These are phyloP conservation scores for Callinectes sapidus DNA, from an alignment of 2,888 invertebrate species.

Conservation along the genomic window DNA sequence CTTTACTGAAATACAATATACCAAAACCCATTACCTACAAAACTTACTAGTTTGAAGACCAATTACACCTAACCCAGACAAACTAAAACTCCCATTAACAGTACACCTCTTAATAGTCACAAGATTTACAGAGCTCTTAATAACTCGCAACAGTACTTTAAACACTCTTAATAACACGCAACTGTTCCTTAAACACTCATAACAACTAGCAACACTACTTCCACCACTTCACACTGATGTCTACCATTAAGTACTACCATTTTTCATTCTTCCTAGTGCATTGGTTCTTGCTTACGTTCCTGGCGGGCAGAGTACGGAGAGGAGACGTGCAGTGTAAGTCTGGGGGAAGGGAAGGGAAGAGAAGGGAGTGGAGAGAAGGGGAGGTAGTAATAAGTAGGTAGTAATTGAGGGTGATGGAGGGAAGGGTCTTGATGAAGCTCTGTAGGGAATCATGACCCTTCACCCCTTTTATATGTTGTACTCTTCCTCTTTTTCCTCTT, in stretches of 20 bases:
- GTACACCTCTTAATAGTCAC: background rate
- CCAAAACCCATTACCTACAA: no score
- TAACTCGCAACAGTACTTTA: background rate
- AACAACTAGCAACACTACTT: background rate
- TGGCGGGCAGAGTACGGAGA: background rate
- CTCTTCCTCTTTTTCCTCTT: conserved; percentile 9
- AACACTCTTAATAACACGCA: no score
- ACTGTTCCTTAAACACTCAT: no score
- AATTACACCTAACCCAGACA: no score
- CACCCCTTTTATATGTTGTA: background rate
- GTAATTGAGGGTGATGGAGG: conserved; percentile 3
- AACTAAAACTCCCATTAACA: background rate
- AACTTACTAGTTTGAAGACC: no score
- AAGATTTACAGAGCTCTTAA: background rate
- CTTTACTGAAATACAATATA: background rate
- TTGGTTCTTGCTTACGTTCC: background rate
- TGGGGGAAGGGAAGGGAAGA: background rate
- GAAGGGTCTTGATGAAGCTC: background rate
- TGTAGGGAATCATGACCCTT: background rate
- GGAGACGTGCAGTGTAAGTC: background rate
- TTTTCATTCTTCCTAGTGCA: background rate
- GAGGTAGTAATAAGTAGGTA: background rate
- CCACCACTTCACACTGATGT: background rate
- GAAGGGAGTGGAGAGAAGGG: background rate
- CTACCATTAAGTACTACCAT: background rate